phyloP scores from a whole-genome alignment of 2,113 vertebrate genomes.

The Fulmarus glacialis region DNA sequence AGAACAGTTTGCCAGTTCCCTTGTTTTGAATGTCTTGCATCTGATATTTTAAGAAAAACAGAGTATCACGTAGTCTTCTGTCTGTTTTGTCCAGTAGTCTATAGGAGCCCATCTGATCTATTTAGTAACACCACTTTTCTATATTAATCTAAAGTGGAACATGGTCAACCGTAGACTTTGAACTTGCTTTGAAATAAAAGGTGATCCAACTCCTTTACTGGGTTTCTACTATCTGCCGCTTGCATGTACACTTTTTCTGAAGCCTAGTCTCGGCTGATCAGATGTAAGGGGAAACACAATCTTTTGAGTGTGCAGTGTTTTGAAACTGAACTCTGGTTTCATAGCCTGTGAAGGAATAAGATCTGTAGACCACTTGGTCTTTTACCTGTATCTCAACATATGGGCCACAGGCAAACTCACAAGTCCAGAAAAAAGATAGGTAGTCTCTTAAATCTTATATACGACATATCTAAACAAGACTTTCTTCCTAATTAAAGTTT shows the following conservation, averaged over 20 bases:
- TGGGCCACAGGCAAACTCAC: background rate
- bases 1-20: background rate
- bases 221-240: background rate
- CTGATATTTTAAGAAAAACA: background rate
- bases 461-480: background rate
- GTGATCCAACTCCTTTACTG: background rate
- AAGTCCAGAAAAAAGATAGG: background rate
- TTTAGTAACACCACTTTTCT: background rate
- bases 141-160: background rate
- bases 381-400: background rate
- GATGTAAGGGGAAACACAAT: background rate
- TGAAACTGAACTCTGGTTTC: background rate
- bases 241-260: background rate
- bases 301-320: background rate
- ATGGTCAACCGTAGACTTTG: background rate
- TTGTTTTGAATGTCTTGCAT: background rate
- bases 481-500: slow-evolving; percentile 8
- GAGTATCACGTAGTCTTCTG: background rate
- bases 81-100: background rate
- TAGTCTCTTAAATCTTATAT: background rate
- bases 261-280: background rate
- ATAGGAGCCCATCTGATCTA: background rate
- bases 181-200: background rate
- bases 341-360: background rate
- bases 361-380: background rate